A percentile compares a stretch with the other conserved stretches of the same genome.
Evolutionary conservation across 2,113 vertebrate genomes (phyloP).

Genomic region (Neoarius graeffei): DNA sequence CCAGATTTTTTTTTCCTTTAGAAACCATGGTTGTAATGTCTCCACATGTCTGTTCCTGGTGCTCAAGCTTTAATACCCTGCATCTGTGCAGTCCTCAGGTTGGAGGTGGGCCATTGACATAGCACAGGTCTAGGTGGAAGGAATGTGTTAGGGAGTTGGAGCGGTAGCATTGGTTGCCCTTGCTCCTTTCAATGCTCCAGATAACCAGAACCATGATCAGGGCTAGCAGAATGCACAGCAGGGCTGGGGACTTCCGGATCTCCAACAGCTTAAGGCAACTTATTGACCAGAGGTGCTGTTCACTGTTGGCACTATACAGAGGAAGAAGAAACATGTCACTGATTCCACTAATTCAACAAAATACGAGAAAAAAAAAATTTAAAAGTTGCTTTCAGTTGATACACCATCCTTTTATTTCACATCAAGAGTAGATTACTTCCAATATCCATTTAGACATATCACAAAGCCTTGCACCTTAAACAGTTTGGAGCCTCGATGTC

Average conservation of each 20-base stretch:
- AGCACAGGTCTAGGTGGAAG: conserved; percentile 74
- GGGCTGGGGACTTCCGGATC: conserved; percentile 25
- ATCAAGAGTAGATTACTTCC: not conserved
- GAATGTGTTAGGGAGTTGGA: conserved; percentile 54
- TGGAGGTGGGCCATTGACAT: conserved; percentile 81
- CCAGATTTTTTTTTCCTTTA: not conserved
- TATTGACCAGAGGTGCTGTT: not conserved
- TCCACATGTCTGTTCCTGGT: not conserved
- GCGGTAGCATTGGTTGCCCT: conserved; percentile 60
- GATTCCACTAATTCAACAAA: not conserved
- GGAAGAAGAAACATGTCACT: not conserved
- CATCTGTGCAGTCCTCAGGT: conserved; percentile 63
- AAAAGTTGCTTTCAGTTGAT: not conserved
- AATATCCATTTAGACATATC: not conserved
- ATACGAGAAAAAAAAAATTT: not conserved
- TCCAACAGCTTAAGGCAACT: conserved; percentile 7
- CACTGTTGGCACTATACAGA: not conserved
- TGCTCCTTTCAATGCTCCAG: conserved; percentile 24
- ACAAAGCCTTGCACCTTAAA: not conserved
- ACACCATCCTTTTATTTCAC: not conserved
- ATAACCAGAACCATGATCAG: conserved; percentile 62
- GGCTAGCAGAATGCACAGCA: conserved; percentile 64
- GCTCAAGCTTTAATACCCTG: not conserved
- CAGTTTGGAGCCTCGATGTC: not conserved
- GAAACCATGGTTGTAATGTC: not conserved